These are phyloP conservation scores for Cheirogaleus major DNA, from an alignment of 2,797 vertebrate genomes.

Conservation along the genomic window DNA sequence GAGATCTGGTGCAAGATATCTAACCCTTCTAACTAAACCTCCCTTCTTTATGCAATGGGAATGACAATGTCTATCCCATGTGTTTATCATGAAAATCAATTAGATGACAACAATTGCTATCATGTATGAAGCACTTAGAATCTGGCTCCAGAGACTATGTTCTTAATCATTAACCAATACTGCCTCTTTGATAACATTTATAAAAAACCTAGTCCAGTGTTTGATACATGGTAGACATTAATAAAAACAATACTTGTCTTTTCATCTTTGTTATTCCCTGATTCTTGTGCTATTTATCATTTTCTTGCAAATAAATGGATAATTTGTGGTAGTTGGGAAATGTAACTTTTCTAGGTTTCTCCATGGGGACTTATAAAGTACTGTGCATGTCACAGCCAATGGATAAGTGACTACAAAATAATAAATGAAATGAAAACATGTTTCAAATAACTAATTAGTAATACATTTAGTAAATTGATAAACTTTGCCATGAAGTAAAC, in stretches of 20 bases:
- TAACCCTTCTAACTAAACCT: not conserved
- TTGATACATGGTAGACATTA: not conserved
- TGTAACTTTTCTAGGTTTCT: not conserved
- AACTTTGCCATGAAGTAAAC: not conserved
- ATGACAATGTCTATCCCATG: not conserved
- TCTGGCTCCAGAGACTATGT: not conserved
- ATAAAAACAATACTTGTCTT: not conserved
- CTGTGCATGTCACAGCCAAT: not conserved
- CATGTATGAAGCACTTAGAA: not conserved
- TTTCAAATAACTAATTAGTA: conserved; percentile 36
- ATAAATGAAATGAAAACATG: not conserved
- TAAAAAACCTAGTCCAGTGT: not conserved
- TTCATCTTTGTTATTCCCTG: not conserved
- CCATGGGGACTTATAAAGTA: not conserved
- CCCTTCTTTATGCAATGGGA: not conserved
- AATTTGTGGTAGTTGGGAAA: not conserved
- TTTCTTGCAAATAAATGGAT: conserved; percentile 35
- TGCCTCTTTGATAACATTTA: conserved; percentile 24
- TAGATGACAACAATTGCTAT: not conserved
- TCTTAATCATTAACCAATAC: not conserved
- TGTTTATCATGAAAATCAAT: conserved; percentile 3
- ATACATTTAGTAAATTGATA: not conserved
- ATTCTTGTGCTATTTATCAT: not conserved
- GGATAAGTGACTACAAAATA: not conserved
- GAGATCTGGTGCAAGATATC: not conserved